These are phyloP conservation scores for Calonectris borealis DNA, from an alignment of 2,113 vertebrate genomes.

Conservation along the genomic window DNA sequence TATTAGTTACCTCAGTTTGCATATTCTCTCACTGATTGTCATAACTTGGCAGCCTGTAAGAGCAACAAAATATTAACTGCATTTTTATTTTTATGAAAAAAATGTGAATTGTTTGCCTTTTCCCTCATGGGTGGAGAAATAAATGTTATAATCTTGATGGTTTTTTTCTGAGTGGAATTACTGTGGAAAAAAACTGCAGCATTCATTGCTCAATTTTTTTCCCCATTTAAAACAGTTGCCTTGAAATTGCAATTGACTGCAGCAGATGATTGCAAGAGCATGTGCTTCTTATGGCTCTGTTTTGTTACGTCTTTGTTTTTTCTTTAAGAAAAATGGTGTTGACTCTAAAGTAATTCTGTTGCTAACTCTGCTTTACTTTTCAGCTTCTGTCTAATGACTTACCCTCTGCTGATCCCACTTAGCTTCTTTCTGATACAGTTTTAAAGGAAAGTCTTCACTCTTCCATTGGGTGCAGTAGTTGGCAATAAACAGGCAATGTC, in stretches of 20 bases:
- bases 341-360: not conserved
- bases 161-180: not conserved
- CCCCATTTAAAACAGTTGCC: not conserved
- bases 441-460: not conserved
- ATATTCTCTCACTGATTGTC: not conserved
- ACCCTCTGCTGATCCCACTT: not conserved
- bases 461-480: not conserved
- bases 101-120: not conserved
- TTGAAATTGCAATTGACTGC: not conserved
- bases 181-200: not conserved
- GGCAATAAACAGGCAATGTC: not conserved
- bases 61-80: not conserved
- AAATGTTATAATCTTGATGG: not conserved
- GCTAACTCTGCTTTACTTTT: not conserved
- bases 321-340: not conserved
- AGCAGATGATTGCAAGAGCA: not conserved
- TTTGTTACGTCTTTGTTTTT: not conserved
- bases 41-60: not conserved
- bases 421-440: not conserved
- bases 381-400: not conserved
- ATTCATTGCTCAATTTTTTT: not conserved
- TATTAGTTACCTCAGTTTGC: not conserved
- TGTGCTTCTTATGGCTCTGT: not conserved
- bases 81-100: not conserved
- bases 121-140: not conserved